Conservation (phyloP, 1,140 invertebrate genomes). For the Drosophila hydei region DNA sequence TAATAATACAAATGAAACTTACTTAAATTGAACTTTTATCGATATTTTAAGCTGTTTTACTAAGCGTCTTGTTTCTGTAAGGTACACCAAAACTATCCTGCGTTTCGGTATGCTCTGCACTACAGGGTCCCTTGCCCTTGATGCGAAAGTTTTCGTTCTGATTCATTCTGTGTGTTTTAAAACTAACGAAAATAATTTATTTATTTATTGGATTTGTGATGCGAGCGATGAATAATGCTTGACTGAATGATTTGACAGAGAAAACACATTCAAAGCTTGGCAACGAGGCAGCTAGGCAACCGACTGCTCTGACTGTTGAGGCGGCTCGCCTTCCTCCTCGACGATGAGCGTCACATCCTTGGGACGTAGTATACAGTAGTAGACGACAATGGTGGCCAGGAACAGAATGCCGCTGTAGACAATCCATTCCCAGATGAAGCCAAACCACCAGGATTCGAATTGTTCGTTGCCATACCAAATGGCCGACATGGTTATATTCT, state of each 20-base stretch:
- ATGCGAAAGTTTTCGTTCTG: conserved; percentile 22
- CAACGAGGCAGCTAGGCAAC: conserved; percentile 55
- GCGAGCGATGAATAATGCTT: neutral
- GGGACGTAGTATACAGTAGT: conserved; percentile 85
- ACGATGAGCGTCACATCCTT: conserved; percentile 84
- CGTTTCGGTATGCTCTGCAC: conserved; percentile 42
- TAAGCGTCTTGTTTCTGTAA: conserved; percentile 51
- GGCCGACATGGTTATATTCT: conserved; percentile 87
- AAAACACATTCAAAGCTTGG: conserved; percentile 36
- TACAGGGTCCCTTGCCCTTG: conserved; percentile 45
- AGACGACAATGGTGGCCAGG: conserved; percentile 85
- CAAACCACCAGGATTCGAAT: conserved; percentile 86
- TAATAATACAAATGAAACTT: neutral
- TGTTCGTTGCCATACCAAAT: conserved; percentile 87
- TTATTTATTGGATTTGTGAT: conserved; percentile 7
- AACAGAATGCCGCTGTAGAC: conserved; percentile 84
- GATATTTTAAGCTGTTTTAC: conserved; percentile 40
- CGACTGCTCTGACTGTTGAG: neutral
- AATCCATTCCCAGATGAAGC: conserved; percentile 85
- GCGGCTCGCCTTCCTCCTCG: conserved; percentile 49
- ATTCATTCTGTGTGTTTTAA: conserved; percentile 2
- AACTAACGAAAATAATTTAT: conserved; percentile 70
- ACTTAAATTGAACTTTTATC: neutral
- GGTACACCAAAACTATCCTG: conserved; percentile 56
- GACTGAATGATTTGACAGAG: conserved; percentile 30